Conservation (phyloP, 1,140 invertebrate species). For the Leptinotarsa texana region DNA sequence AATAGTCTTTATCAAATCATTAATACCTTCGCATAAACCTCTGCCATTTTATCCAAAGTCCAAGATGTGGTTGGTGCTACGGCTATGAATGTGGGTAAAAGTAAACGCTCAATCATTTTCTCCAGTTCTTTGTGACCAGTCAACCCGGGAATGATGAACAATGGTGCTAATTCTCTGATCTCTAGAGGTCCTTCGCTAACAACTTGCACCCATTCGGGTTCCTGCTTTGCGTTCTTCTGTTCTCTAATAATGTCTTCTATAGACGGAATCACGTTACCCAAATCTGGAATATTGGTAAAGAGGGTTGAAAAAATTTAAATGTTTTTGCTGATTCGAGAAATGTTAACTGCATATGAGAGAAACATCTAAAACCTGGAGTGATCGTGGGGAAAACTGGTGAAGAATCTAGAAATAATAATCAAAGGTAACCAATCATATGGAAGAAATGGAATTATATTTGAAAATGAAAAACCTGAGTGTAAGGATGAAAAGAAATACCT, state of each 20-base stretch:
- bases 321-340: too few relatives aligned
- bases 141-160: conserved; percentile 54
- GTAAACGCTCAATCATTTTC: conserved; percentile 42
- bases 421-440: too few relatives aligned
- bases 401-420: too few relatives aligned
- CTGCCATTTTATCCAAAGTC: conserved; percentile 40
- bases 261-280: conserved; percentile 46
- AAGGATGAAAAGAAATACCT: too few relatives aligned
- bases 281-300: conserved; percentile 35
- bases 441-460: too few relatives aligned
- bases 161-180: conserved; percentile 50
- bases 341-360: too few relatives aligned
- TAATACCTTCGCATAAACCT: conserved; percentile 32
- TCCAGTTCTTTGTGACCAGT: conserved; percentile 38
- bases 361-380: too few relatives aligned
- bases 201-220: conserved; percentile 48
- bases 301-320: too few relatives aligned
- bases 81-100: conserved; percentile 50
- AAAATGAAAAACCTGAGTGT: too few relatives aligned
- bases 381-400: too few relatives aligned
- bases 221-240: conserved; percentile 37
- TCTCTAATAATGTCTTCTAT: conserved; percentile 40
- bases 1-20: too few relatives aligned
- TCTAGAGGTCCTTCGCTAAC: conserved; percentile 47
- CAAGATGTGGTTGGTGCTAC: conserved; percentile 40